Evolutionary conservation across 2,888 invertebrate genomes (phyloP), one percentile per base, ranked within the genome.

Genomic region (Eupithecia insigniata): DNA sequence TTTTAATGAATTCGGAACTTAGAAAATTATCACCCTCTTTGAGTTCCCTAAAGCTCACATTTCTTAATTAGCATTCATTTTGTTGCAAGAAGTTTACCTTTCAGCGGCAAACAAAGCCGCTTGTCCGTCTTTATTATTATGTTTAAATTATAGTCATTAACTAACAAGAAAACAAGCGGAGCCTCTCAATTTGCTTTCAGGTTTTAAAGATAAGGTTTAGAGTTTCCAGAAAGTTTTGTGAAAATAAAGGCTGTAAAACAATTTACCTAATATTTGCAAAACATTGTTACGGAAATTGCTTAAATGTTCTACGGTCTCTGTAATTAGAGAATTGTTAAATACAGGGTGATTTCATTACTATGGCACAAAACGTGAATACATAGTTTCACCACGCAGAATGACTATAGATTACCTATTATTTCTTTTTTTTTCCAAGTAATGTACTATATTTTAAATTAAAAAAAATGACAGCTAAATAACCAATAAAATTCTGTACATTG

Each of bases 71-170:
- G 86, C 85, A 84, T 86, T 89, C 77, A 87, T 89, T 92, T 89
- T 84, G 85, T 81, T 89, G 86, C 86, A 87, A 84, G 84, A 89
- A 91, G 88, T 88, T 90, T 85, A 89, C 90, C 90, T 91, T 91
- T 91, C 87, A 88, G 87, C 84, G 84, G 84, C 86, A 89, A 91
- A 93, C 90, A 91, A 91, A 89, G 89, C 87, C 80, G 84, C 86
- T 89, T 91, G 90, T 91, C 91, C 87, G 85, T 92, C 90, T 90
- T 90, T 91, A 90, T 92, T 91, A 91, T 89, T 87, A 90, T 90
- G 89, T 92, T 91, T 86, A 90, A 92, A 92, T 93, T 91, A 90
- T 90, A 92, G 90, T 88, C 90, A 89, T 92, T 90, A 91, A 85
- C 85, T 90, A 88, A 90, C 84, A 83, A 89, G 87, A 89, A 89